Evolutionary conservation across 2,888 invertebrate species (phyloP).

Genomic region (Cosmia trapezina): DNA sequence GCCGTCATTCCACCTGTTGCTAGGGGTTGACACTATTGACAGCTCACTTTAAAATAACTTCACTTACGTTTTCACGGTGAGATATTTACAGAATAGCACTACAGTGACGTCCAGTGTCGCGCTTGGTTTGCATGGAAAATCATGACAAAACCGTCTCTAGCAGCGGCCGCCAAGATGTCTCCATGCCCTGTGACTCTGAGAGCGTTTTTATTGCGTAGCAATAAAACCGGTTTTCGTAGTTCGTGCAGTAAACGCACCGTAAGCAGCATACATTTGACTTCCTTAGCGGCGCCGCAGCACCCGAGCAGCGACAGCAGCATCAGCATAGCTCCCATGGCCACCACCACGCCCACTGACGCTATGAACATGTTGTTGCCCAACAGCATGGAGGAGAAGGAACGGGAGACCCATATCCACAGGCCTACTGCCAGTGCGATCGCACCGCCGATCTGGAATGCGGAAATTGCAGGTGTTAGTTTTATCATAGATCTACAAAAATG

Average conservation of each 20-base stretch:
- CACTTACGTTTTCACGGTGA: no score
- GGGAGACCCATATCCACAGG: slow-evolving; percentile 96
- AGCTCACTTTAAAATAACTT: no score
- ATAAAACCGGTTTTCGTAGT: neutral
- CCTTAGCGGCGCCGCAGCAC: slow-evolving; percentile 97
- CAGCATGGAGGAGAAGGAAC: slow-evolving; percentile 95
- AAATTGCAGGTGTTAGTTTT: slow-evolving; percentile 1
- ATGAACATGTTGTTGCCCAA: slow-evolving; percentile 96
- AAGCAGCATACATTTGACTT: slow-evolving; percentile 97
- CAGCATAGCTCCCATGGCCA: slow-evolving; percentile 95
- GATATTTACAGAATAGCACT: no score
- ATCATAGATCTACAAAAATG: no score
- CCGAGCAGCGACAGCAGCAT: slow-evolving; percentile 97
- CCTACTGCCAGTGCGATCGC: slow-evolving; percentile 94
- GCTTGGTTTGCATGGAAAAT: neutral
- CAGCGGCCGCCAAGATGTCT: neutral
- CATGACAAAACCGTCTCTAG: neutral
- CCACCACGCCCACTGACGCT: slow-evolving; percentile 95
- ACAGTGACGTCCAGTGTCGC: neutral
- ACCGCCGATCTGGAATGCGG: slow-evolving; percentile 94
- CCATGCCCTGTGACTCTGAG: neutral
- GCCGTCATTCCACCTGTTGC: no score
- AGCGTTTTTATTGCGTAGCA: neutral
- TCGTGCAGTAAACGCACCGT: slow-evolving; percentile 95
- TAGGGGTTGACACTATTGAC: no score